Percentiles rank a stretch among this genome's conserved stretches.
These are phyloP conservation scores for Tiaroga cobitis DNA, from an alignment of 2,797 vertebrate species.

Conservation along the genomic window DNA sequence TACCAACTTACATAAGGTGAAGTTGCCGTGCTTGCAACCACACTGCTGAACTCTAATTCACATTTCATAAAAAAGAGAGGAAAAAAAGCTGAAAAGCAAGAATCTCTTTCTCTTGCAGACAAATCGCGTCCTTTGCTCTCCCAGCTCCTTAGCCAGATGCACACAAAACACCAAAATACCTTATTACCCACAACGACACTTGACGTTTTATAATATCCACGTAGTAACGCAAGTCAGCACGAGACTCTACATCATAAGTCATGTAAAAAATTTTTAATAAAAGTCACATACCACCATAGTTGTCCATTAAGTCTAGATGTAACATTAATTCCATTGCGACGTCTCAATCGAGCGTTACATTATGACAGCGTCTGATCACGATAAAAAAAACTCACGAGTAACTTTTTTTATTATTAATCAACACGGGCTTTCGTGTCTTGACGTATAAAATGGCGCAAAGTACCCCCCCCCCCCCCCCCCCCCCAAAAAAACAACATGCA, in stretches of 20 bases:
- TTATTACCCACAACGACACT: not conserved
- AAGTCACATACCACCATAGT: not conserved
- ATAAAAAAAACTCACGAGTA: not conserved
- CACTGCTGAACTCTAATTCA: conserved; percentile 1
- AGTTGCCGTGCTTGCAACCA: conserved; percentile 7
- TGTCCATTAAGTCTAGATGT: not conserved
- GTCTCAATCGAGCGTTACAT: not conserved
- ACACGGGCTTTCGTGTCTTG: conserved; percentile 10
- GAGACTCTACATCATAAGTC: not conserved
- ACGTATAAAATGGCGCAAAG: conserved; percentile 52
- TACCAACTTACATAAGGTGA: not conserved
- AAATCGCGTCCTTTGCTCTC: not conserved
- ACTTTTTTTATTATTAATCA: conserved; percentile 33
- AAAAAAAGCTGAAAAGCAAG: not conserved
- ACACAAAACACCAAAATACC: not conserved
- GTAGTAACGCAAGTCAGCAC: not conserved
- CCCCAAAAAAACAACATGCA: not conserved
- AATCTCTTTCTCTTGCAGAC: conserved; percentile 22
- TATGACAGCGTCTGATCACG: not conserved
- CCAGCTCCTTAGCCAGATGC: not conserved
- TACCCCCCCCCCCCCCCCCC: not conserved
- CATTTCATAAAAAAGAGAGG: not conserved
- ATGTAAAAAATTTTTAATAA: not conserved
- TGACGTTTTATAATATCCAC: not conserved
- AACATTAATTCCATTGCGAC: not conserved